These are phyloP conservation scores for Ectropis grisescens DNA, from an alignment of 1,140 invertebrate species.

Conservation along the genomic window DNA sequence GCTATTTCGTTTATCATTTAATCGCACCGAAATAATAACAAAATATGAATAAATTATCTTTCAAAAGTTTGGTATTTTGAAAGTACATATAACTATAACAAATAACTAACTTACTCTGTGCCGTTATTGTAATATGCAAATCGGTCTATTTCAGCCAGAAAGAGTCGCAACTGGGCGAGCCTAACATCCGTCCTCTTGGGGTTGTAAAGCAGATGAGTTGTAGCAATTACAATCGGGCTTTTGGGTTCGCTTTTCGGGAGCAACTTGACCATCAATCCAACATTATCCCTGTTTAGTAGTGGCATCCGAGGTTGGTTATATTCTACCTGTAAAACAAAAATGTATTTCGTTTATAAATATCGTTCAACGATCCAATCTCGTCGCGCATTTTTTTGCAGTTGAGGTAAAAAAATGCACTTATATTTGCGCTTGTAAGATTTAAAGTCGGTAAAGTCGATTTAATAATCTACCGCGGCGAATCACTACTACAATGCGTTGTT, in stretches of 20 bases:
- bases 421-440: too few relatives aligned
- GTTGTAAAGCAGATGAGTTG: conserved; percentile 96
- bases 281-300: conserved; percentile 88
- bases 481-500: too few relatives aligned
- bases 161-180: conserved; percentile 84
- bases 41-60: too few relatives aligned
- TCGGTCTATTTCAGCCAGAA: conserved; percentile 87
- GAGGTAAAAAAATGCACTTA: too few relatives aligned
- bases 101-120: conserved; percentile 35
- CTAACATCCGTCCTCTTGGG: conserved; percentile 89
- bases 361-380: conserved; percentile 7
- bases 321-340: conserved; percentile 62
- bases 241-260: conserved; percentile 57
- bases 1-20: too few relatives aligned
- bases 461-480: too few relatives aligned
- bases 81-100: too few relatives aligned
- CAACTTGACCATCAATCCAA: conserved; percentile 86
- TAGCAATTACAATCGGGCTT: conserved; percentile 82
- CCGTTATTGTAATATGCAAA: conserved; percentile 74
- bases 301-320: conserved; percentile 66
- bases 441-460: too few relatives aligned
- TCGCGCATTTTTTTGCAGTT: too few relatives aligned
- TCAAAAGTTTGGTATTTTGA: too few relatives aligned
- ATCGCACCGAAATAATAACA: too few relatives aligned
- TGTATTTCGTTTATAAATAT: conserved; percentile 20